A percentile compares a stretch with the other conserved stretches of the same genome.
Conservation (phyloP, 2,113 vertebrate species). For the Albula goreensis region DNA sequence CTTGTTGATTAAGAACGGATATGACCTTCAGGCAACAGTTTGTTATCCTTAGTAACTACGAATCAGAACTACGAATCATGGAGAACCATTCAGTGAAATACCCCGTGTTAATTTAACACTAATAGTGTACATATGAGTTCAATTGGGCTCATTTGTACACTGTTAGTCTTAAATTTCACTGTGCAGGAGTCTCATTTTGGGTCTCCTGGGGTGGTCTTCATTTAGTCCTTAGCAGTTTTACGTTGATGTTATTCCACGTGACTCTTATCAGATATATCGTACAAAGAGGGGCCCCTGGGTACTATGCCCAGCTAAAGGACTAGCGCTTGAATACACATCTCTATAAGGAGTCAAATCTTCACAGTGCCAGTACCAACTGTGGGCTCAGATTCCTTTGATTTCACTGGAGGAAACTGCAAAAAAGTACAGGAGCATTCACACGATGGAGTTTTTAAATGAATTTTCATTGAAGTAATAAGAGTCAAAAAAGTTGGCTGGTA, state of each 20-base stretch:
- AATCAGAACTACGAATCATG: neutral
- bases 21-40: neutral
- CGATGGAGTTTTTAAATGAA: too few species aligned
- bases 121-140: too few species aligned
- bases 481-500: too few species aligned
- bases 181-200: too few species aligned
- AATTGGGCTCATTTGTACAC: too few species aligned
- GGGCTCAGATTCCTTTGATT: neutral
- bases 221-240: neutral
- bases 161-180: too few species aligned
- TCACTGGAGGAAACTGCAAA: neutral
- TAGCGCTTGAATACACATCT: neutral
- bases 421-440: neutral
- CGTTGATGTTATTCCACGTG: neutral
- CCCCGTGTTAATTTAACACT: too few species aligned
- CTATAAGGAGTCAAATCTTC: neutral
- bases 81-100: too few species aligned
- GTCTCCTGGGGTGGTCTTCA: neutral
- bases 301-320: neutral
- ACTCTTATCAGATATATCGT: neutral
- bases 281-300: neutral
- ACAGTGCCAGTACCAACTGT: neutral
- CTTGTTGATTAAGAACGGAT: neutral
- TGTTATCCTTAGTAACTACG: neutral
- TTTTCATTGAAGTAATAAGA: too few species aligned